Percentiles rank a stretch among this genome's conserved stretches.
phyloP scores from a whole-genome alignment of 2,113 vertebrate genomes.

The Pygoscelis antarcticus region DNA sequence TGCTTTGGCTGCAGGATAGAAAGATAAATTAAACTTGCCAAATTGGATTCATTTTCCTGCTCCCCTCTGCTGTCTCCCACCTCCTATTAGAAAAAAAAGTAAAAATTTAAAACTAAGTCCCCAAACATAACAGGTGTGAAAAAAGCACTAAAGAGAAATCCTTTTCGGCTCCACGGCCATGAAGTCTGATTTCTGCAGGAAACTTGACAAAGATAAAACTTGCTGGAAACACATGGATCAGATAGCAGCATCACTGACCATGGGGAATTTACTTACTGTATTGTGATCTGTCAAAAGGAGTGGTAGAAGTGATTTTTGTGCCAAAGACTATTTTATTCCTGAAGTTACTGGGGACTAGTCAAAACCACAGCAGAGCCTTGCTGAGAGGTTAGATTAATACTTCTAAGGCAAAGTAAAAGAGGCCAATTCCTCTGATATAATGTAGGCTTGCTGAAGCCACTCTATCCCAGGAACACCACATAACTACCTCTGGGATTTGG shows the following conservation, averaged over 20 bases:
- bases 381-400: neutral
- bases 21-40: neutral
- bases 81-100: neutral
- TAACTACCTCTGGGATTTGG: neutral
- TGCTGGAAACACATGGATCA: neutral
- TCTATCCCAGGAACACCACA: neutral
- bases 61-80: neutral
- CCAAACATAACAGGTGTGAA: neutral
- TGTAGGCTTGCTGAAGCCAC: neutral
- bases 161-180: neutral
- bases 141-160: neutral
- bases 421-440: neutral
- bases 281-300: neutral
- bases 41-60: neutral
- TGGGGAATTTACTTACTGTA: neutral
- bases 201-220: neutral
- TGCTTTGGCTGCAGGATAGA: neutral
- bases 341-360: neutral
- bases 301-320: neutral
- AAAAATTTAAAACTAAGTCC: neutral
- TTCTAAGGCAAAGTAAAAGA: neutral
- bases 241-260: neutral
- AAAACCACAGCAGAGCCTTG: neutral
- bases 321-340: neutral
- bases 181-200: neutral